Conservation (phyloP, 2,797 vertebrate species). For the Catostomus latipinnis region DNA sequence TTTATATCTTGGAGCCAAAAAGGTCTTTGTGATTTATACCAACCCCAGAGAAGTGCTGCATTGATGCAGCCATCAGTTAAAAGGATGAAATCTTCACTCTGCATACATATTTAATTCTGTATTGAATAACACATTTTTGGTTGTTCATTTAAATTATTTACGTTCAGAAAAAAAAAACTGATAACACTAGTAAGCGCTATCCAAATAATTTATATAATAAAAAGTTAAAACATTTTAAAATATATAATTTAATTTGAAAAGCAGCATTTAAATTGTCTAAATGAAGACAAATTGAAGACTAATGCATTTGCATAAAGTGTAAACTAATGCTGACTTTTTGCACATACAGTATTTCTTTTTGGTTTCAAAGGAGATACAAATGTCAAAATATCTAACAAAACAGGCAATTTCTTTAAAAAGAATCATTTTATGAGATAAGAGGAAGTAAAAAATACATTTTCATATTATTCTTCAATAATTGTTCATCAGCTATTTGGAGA, state of each 20-base stretch:
- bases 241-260: neutral
- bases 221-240: neutral
- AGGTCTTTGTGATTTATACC: constrained; percentile 59
- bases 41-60: constrained; percentile 36
- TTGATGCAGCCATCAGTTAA: constrained; percentile 39
- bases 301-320: constrained; percentile 19
- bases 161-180: neutral
- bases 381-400: neutral
- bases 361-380: constrained; percentile 7
- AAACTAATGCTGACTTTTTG: constrained; percentile 8
- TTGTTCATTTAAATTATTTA: constrained; percentile 19
- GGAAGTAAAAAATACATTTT: neutral
- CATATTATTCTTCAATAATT: constrained; percentile 8
- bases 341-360: neutral
- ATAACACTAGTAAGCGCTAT: constrained; percentile 30
- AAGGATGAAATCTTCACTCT: constrained; percentile 38
- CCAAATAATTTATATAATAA: constrained; percentile 5
- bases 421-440: neutral
- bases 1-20: constrained; percentile 70
- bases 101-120: constrained; percentile 42
- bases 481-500: constrained; percentile 1
- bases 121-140: constrained; percentile 10
- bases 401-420: neutral
- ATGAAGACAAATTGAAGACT: neutral
- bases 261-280: neutral